Percentiles rank a stretch among this genome's conserved stretches.
Evolutionary conservation across 2,888 invertebrate species (phyloP).

Genomic region (Netelia fuscicornis): DNA sequence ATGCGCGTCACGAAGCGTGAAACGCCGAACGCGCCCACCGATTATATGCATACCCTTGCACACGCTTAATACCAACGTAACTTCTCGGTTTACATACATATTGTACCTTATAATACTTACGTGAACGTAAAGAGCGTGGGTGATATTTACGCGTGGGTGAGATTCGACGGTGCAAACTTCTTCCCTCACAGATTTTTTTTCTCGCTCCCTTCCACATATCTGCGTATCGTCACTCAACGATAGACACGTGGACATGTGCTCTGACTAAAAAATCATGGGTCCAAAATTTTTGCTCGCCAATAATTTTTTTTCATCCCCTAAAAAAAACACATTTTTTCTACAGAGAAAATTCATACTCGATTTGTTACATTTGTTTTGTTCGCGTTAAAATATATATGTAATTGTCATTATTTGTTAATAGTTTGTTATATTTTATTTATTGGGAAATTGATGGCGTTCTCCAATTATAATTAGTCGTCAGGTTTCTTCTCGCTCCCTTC

Average conservation of each 20-base stretch:
- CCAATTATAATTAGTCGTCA: too few relatives aligned
- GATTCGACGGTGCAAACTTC: constrained; percentile 56
- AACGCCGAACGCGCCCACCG: constrained; percentile 82
- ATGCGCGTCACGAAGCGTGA: constrained; percentile 84
- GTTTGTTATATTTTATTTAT: too few relatives aligned
- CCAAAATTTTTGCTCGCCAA: constrained; percentile 8
- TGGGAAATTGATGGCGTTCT: too few relatives aligned
- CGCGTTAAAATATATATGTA: too few relatives aligned
- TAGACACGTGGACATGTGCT: too few relatives aligned
- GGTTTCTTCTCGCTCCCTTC: constrained; percentile 31
- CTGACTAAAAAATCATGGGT: too few relatives aligned
- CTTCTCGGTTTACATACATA: constrained; percentile 9
- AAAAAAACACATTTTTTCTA: not conserved
- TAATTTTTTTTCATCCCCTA: constrained; percentile 12
- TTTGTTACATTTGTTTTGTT: too few relatives aligned
- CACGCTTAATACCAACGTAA: constrained; percentile 58
- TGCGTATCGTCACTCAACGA: not conserved
- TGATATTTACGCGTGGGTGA: constrained; percentile 69
- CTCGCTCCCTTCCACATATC: constrained; percentile 28
- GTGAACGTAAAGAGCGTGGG: constrained; percentile 63
- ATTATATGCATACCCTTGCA: constrained; percentile 75
- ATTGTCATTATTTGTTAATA: too few relatives aligned
- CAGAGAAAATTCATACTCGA: too few relatives aligned
- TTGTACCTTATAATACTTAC: not conserved
- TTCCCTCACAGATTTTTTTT: constrained; percentile 49